Evolutionary conservation across 2,113 vertebrate genomes (phyloP).

Genomic region (Sprattus sprattus): DNA sequence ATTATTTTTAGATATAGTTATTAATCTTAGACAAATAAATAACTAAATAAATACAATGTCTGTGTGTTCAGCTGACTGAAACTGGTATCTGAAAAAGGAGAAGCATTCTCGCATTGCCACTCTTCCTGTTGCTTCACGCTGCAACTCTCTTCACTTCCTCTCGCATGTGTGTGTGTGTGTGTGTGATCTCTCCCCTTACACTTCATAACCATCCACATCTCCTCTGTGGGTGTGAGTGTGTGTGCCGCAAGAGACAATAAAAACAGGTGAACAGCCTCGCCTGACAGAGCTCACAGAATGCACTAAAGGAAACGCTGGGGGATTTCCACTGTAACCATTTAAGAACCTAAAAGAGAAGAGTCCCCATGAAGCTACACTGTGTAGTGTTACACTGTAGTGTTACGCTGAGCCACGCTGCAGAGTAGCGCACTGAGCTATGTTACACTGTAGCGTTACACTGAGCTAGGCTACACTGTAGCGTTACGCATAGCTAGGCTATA

Average conservation of each 20-base stretch:
- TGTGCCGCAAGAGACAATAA: background rate
- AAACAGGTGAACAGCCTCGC: background rate
- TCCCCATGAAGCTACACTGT: too few species aligned
- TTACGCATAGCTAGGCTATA: too few species aligned
- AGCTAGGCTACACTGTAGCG: too few species aligned
- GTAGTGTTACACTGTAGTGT: too few species aligned
- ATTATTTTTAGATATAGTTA: too few species aligned
- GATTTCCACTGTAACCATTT: too few species aligned
- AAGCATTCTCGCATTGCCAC: constrained; percentile 34
- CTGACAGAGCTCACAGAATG: background rate
- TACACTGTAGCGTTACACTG: background rate
- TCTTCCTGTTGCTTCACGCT: constrained; percentile 66
- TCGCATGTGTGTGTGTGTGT: background rate
- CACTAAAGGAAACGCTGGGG: background rate
- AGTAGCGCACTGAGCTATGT: too few species aligned
- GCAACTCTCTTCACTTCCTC: constrained; percentile 47
- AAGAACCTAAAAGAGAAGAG: too few species aligned
- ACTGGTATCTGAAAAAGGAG: constrained; percentile 47
- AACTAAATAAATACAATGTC: background rate
- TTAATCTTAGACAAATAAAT: too few species aligned
- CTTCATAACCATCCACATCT: background rate
- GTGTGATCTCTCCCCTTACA: constrained; percentile 24
- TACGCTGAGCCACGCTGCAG: too few species aligned
- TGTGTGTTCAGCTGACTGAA: background rate
- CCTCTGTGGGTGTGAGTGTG: background rate